These are phyloP conservation scores for Pontoporia blainvillei DNA, from an alignment of 2,113 vertebrate species.

Conservation along the genomic window DNA sequence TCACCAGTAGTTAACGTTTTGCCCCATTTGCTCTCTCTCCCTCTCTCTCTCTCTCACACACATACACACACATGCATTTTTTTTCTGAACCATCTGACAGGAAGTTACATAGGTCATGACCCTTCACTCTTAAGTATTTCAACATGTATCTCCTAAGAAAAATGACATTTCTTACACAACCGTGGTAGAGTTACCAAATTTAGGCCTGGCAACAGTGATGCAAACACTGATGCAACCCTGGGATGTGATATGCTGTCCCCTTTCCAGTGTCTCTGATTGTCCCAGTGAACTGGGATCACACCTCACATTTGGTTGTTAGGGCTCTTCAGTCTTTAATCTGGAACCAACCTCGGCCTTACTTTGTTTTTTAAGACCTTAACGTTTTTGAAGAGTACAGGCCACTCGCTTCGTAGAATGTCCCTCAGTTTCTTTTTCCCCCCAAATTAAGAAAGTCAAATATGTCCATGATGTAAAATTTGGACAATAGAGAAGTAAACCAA, in stretches of 20 bases:
- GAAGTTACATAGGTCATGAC: neutral
- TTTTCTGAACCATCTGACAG: neutral
- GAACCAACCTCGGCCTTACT: neutral
- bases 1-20: neutral
- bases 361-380: neutral
- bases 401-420: neutral
- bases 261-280: neutral
- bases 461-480: neutral
- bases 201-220: neutral
- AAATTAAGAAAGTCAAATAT: neutral
- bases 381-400: neutral
- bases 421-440: neutral
- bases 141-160: neutral
- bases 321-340: neutral
- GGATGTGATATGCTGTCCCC: neutral
- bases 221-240: neutral
- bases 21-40: neutral
- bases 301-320: neutral
- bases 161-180: constrained; percentile 39
- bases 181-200: neutral
- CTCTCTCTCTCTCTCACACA: neutral
- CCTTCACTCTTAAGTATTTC: constrained; percentile 47
- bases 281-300: accelerated
- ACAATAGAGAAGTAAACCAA: neutral
- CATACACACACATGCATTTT: neutral